phyloP scores from a whole-genome alignment of 2,888 invertebrate species.

The Pilophorus perplexus region DNA sequence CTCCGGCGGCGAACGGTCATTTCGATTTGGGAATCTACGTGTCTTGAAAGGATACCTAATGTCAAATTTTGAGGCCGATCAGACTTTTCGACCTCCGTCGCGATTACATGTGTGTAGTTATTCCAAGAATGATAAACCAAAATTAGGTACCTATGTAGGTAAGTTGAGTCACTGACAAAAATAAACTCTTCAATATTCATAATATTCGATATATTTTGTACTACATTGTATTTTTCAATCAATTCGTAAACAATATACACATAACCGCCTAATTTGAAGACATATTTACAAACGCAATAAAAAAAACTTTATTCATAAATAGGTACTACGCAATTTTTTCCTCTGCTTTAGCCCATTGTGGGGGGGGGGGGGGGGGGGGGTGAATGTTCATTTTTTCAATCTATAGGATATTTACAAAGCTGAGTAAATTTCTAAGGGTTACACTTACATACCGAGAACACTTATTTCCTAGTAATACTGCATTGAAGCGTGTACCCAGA shows the following conservation, averaged over 20 bases:
- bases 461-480: conserved; percentile 41
- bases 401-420: conserved; percentile 32
- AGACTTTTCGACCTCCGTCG: no score
- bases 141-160: no score
- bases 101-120: no score
- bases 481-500: conserved; percentile 39
- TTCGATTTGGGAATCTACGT: no score
- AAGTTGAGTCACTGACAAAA: no score
- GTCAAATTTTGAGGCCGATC: no score
- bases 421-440: conserved; percentile 1
- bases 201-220: conserved; percentile 30
- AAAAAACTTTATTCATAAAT: conserved; percentile 19
- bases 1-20: no score
- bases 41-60: no score
- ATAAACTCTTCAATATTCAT: conserved; percentile 3
- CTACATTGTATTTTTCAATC: conserved; percentile 31
- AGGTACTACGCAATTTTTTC: conserved; percentile 22
- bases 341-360: not conserved
- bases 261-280: conserved; percentile 15
- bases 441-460: conserved; percentile 11
- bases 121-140: no score
- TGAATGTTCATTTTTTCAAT: conserved; percentile 1
- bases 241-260: conserved; percentile 9
- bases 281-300: conserved; percentile 32
- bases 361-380: no score